Conservation (phyloP, 1,140 invertebrate genomes). For the Tribolium madens region DNA sequence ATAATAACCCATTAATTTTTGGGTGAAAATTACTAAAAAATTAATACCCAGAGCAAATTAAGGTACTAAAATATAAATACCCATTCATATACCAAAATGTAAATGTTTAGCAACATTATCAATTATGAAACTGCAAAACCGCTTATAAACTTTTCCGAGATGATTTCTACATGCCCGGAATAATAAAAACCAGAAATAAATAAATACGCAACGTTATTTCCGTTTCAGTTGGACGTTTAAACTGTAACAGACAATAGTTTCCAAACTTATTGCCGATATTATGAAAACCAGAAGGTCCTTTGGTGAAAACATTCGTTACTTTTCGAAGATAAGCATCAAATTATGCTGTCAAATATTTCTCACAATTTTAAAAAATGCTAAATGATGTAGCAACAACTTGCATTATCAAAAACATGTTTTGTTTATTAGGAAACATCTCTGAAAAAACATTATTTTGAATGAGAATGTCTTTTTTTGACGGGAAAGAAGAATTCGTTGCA, state of each 20-base stretch:
- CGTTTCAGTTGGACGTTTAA: not conserved
- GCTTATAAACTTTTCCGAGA: not conserved
- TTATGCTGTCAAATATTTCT: not conserved
- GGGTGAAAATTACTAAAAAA: no score
- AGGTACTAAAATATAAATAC: no score
- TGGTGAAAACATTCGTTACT: not conserved
- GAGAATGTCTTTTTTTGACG: not conserved
- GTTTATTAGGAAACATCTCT: not conserved
- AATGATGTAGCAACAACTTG: not conserved
- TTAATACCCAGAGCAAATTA: no score
- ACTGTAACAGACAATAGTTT: not conserved
- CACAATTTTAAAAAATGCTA: not conserved
- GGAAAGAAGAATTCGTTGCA: not conserved
- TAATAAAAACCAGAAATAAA: not conserved
- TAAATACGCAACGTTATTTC: not conserved
- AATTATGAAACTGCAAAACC: no score
- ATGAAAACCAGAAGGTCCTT: not conserved
- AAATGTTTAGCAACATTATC: no score
- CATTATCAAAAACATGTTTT: not conserved
- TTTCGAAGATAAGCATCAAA: not conserved
- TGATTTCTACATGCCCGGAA: not conserved
- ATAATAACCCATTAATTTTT: no score
- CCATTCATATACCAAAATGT: no score
- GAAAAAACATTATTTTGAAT: not conserved
- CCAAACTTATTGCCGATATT: not conserved